Conservation (phyloP, 1,140 invertebrate species). For the Tachypleus tridentatus region DNA sequence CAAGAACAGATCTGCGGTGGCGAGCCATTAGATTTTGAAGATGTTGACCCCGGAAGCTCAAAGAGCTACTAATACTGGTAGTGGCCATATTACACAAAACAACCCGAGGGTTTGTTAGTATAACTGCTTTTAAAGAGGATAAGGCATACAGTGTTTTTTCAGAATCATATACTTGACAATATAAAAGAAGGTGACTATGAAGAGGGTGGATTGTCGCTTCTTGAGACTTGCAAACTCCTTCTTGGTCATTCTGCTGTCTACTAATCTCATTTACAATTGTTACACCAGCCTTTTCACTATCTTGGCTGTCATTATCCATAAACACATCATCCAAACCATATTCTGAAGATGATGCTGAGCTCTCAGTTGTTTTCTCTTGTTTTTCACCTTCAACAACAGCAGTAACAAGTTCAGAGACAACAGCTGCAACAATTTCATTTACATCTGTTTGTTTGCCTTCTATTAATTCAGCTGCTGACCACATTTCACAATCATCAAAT, state of each 20-base stretch:
- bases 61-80: constrained; percentile 43
- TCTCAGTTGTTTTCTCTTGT: constrained; percentile 6
- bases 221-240: constrained; percentile 10
- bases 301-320: constrained; percentile 5
- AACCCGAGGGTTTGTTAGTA: constrained; percentile 56
- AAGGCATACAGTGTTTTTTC: constrained; percentile 63
- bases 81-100: constrained; percentile 58
- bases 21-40: constrained; percentile 53
- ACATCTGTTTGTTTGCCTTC: constrained; percentile 1
- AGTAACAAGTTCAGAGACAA: constrained; percentile 16
- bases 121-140: constrained; percentile 55
- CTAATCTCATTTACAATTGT: not conserved
- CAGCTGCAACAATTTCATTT: constrained; percentile 11
- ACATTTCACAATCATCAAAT: constrained; percentile 23
- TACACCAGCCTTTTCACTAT: not conserved
- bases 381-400: constrained; percentile 7
- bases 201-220: constrained; percentile 42
- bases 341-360: constrained; percentile 13
- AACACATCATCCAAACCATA: constrained; percentile 16
- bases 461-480: not conserved
- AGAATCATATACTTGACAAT: constrained; percentile 67
- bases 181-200: constrained; percentile 70
- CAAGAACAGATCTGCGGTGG: constrained; percentile 67
- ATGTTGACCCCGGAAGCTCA: constrained; percentile 35
- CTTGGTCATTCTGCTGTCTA: too few species aligned